Percentiles rank a stretch among this genome's conserved stretches.
These are phyloP conservation scores for Amphilophus citrinellus DNA, from an alignment of 2,113 vertebrate species.

Conservation along the genomic window DNA sequence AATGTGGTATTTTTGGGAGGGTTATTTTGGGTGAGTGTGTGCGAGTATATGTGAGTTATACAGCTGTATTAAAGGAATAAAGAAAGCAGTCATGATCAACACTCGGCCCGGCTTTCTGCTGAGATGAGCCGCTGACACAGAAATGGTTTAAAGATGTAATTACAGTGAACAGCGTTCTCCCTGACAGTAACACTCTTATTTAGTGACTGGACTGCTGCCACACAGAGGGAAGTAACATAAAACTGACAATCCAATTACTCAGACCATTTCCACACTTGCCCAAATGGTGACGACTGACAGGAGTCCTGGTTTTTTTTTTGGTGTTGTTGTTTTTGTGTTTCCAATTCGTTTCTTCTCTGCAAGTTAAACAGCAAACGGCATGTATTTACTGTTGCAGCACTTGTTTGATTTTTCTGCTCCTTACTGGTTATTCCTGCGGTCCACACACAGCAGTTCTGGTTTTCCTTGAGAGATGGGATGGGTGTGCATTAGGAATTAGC, in stretches of 20 bases:
- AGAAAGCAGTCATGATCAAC: not conserved
- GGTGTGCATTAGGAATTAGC: not conserved
- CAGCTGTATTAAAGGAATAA: not conserved
- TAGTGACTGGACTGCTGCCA: conserved; percentile 5
- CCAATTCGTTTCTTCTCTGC: not conserved
- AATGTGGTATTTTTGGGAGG: not conserved
- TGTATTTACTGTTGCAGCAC: not conserved
- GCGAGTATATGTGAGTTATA: not conserved
- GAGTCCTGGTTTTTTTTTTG: too few species aligned
- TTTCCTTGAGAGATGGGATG: not conserved
- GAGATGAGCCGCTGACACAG: not conserved
- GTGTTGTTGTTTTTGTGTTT: too few species aligned
- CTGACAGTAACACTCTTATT: not conserved
- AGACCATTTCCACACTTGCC: not conserved
- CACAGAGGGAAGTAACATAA: conserved; percentile 11
- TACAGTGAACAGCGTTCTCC: not conserved
- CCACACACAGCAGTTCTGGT: not conserved
- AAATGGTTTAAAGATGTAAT: conserved; percentile 14
- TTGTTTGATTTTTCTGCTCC: not conserved
- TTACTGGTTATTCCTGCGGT: not conserved
- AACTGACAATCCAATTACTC: not conserved
- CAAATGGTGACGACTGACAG: not conserved
- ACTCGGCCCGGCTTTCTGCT: not conserved
- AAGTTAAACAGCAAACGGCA: not conserved
- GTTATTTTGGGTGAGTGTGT: not conserved